phyloP scores from a whole-genome alignment of 2,797 vertebrate species.

The Coendou prehensilis region DNA sequence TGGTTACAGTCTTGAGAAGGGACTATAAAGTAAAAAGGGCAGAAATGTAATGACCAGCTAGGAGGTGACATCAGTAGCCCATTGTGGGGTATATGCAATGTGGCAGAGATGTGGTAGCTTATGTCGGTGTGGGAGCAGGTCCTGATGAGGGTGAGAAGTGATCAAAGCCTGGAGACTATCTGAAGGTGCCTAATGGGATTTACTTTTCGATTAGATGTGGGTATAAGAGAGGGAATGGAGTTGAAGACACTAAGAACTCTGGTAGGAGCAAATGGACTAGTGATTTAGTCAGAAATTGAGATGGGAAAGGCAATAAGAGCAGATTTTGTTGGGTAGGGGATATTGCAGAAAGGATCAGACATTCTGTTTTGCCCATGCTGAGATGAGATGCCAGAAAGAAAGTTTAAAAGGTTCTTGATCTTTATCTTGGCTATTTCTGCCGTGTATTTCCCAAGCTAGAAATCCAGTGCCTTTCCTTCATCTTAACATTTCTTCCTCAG shows the following conservation, averaged over 20 bases:
- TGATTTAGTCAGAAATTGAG: not conserved
- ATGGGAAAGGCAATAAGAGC: not conserved
- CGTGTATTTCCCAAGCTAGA: not conserved
- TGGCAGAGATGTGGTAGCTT: not conserved
- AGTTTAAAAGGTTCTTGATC: not conserved
- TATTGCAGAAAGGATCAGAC: not conserved
- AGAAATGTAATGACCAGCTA: not conserved
- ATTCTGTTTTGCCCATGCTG: not conserved
- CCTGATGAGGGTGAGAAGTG: not conserved
- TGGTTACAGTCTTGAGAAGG: not conserved
- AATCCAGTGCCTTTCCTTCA: not conserved
- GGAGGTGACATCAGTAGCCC: not conserved
- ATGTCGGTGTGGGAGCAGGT: not conserved
- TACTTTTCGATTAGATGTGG: not conserved
- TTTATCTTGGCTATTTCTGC: not conserved
- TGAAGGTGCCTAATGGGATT: not conserved
- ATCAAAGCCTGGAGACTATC: not conserved
- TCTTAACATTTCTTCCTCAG: not conserved
- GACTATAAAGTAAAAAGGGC: not conserved
- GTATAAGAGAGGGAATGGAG: not conserved
- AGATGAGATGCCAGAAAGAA: not conserved
- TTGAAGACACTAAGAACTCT: not conserved
- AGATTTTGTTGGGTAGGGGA: not conserved
- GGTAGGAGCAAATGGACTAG: not conserved
- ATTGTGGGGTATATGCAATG: not conserved